Conservation (phyloP, 2,888 invertebrate genomes). For the Rhyacophila evoluta region DNA sequence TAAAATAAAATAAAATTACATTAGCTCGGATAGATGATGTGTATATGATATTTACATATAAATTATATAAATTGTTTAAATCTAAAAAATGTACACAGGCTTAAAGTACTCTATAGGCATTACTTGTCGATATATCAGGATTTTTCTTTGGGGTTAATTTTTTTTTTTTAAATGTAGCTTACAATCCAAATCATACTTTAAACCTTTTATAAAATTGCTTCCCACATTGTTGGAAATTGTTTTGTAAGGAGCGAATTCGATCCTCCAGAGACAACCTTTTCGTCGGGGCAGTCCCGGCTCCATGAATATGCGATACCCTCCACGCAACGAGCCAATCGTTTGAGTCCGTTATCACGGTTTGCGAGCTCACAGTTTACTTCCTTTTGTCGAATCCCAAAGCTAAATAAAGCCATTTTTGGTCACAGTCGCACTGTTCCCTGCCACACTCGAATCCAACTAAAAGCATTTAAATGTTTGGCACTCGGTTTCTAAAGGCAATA, state of each 20-base stretch:
- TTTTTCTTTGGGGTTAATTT: background rate
- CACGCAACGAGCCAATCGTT: slow-evolving; percentile 24
- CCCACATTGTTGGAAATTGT: background rate
- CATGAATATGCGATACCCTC: slow-evolving; percentile 16
- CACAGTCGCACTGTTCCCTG: background rate
- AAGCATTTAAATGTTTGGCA: slow-evolving; percentile 19
- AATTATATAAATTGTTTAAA: no score
- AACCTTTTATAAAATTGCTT: slow-evolving; percentile 17
- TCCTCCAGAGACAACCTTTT: background rate
- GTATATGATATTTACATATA: no score
- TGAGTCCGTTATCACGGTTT: slow-evolving; percentile 18
- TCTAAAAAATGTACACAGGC: no score
- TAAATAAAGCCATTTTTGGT: slow-evolving; percentile 20
- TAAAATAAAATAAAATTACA: no score
- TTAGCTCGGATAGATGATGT: no score
- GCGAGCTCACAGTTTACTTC: slow-evolving; percentile 8
- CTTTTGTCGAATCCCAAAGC: slow-evolving; percentile 14
- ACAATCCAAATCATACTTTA: background rate
- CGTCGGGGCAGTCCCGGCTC: background rate
- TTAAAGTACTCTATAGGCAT: no score
- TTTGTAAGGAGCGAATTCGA: slow-evolving; percentile 4
- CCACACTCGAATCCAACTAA: slow-evolving; percentile 11
- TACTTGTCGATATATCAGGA: no score
- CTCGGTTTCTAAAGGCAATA: background rate
- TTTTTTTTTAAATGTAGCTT: background rate